Base-by-base conservation (phyloP, 2,888 invertebrate genomes). In the Catocala fraxini region DNA sequence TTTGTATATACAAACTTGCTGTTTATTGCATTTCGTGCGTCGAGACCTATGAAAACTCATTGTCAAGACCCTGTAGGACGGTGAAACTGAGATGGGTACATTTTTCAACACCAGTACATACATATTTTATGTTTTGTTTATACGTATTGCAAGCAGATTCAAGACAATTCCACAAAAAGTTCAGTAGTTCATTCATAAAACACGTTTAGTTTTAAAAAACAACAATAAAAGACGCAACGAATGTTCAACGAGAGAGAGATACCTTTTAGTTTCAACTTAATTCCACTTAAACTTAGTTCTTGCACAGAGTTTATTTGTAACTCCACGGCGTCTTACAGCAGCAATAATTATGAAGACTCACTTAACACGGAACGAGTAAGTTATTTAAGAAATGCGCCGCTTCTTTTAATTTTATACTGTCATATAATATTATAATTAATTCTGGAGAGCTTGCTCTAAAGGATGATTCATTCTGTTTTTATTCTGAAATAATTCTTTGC, bases 321-420 rank as follows among this genome's bases (percentile, higher is more conserved):
- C 39, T 49, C 42, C 11, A 25, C 11, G 13, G 49, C 25, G 42
- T 49, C 5, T 49, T 55, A 12, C 46, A 53, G 43, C 13, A 43
- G 35, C 15, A 35, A 55, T 60, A 60, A 60, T 56, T 60, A 51
- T 39, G 51, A 56, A 56, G 46, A 60, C 55, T 60, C 33, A 46
- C 55, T 56, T 54, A 60, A 45, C 49, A 48, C 42, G 41, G 12
- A 56, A 46, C 15, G 25, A 52, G 51, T 59, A 33, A 42, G 7
- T 59, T 53, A 48, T 48, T 59, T 25, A 52, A 58, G 57, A 51
- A 58, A 42, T 46, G 33, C 39, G 6, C 12, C 4, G 35, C 53
- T 49, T 55, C 45, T 46, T 60, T 55, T 4, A 53, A 49, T 54
- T 54, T 54, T 54, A 42, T 35, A 13, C n/a, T 15, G 11, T 41